Conservation (phyloP, 2,113 vertebrate species). For the Vidua chalybeata region DNA sequence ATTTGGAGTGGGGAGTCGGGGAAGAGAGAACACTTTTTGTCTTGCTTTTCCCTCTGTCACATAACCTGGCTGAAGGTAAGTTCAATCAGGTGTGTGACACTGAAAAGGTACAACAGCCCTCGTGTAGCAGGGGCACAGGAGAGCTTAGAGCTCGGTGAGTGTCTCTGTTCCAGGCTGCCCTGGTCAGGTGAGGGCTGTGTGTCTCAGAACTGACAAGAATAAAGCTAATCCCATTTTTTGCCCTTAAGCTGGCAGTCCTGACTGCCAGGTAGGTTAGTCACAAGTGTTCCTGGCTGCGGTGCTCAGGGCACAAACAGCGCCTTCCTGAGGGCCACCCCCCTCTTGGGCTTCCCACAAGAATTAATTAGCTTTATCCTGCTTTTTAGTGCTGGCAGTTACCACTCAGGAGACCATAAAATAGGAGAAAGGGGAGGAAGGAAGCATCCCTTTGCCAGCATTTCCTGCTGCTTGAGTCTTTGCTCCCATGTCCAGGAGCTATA, state of each 20-base stretch:
- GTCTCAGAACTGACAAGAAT: background rate
- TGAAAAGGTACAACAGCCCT: background rate
- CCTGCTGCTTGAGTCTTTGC: background rate
- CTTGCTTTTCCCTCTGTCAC: background rate
- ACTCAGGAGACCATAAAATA: background rate
- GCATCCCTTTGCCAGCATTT: background rate
- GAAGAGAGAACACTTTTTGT: background rate
- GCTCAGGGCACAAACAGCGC: background rate
- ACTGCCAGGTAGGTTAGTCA: background rate
- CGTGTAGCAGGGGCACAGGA: background rate
- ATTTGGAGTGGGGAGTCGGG: background rate
- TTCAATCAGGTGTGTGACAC: background rate
- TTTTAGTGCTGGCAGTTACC: background rate
- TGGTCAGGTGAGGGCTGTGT: background rate
- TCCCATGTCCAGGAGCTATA: background rate
- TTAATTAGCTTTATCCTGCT: background rate
- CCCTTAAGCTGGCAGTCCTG: background rate
- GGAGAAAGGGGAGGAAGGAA: constrained; percentile 39
- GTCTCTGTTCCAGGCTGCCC: background rate
- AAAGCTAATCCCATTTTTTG: background rate
- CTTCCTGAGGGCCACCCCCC: rapidly evolving
- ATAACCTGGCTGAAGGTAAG: background rate
- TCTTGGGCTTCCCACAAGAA: background rate
- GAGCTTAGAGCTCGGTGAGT: background rate
- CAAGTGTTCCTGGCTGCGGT: background rate